These are phyloP conservation scores for Sclerodermus sp. DNA, from an alignment of 2,888 invertebrate species.

Conservation along the genomic window DNA sequence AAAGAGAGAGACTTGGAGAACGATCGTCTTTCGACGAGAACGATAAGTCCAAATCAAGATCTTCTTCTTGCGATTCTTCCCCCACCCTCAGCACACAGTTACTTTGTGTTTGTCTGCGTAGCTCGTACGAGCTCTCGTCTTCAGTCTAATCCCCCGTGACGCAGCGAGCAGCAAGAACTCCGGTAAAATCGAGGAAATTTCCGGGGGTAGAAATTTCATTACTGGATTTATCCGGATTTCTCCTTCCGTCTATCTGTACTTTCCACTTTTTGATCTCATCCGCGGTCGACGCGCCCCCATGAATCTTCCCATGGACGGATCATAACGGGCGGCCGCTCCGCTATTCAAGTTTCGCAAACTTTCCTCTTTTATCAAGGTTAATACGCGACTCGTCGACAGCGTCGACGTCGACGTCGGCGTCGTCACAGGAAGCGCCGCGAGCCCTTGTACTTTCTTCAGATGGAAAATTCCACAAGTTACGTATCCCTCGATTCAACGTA, in stretches of 20 bases:
- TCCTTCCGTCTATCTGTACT: slow-evolving; percentile 2
- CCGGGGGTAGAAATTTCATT: slow-evolving; percentile 20
- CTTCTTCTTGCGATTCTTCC: no score
- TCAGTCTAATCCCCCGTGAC: background rate
- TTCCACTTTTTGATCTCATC: slow-evolving; percentile 16
- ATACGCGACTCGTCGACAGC: slow-evolving; percentile 5
- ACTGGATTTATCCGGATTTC: background rate
- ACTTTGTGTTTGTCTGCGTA: no score
- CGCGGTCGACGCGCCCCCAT: slow-evolving; percentile 15
- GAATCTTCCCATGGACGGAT: slow-evolving; percentile 13
- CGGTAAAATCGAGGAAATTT: slow-evolving; percentile 15
- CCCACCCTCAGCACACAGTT: no score
- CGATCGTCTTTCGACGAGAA: no score
- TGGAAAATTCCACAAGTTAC: slow-evolving; percentile 7
- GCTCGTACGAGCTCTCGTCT: background rate
- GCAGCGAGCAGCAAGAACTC: background rate
- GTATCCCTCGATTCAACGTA: no score
- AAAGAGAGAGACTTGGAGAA: no score
- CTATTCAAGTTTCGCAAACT: slow-evolving; percentile 24
- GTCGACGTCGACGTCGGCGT: background rate
- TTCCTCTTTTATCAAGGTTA: slow-evolving; percentile 17
- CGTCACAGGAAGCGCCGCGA: background rate
- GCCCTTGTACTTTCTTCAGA: slow-evolving; percentile 17
- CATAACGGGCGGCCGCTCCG: slow-evolving; percentile 15
- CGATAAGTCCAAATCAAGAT: no score